A percentile compares a stretch with the other conserved stretches of the same genome.
phyloP scores from a whole-genome alignment of 2,797 vertebrate genomes.

The Gobio occitaniae region DNA sequence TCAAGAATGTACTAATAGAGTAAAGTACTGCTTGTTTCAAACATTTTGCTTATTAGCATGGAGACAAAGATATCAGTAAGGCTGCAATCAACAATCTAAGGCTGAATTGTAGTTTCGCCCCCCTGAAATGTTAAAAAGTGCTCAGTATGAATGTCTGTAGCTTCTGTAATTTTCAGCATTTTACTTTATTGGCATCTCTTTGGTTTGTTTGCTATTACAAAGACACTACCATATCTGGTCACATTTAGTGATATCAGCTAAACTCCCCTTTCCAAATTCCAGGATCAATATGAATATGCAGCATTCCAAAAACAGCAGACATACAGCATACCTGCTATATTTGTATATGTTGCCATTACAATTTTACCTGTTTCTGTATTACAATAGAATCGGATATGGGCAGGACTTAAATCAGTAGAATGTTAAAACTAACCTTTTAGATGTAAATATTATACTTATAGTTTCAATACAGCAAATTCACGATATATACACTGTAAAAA shows the following conservation, averaged over 20 bases:
- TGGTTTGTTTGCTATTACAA: too few species aligned
- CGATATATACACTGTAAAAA: too few species aligned
- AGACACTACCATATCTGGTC: too few species aligned
- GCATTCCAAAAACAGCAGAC: too few species aligned
- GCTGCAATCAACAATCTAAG: not conserved
- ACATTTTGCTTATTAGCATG: not conserved
- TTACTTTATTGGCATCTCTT: too few species aligned
- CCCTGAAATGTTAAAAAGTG: not conserved
- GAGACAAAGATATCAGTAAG: constrained; percentile 13
- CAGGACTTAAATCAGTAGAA: too few species aligned
- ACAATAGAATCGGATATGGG: too few species aligned
- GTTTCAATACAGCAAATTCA: not conserved
- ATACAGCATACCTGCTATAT: too few species aligned
- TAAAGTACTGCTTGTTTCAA: not conserved
- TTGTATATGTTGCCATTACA: not conserved
- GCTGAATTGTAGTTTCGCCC: not conserved
- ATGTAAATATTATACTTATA: not conserved
- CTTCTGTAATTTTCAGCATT: not conserved
- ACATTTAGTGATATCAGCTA: not conserved
- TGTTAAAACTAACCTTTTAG: too few species aligned
- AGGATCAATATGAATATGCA: not conserved
- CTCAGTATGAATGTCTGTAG: not conserved
- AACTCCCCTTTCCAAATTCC: not conserved
- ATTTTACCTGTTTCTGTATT: too few species aligned
- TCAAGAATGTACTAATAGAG: constrained; percentile 1